Conservation (phyloP, 2,888 invertebrate genomes). For the Athripsodes cinereus region DNA sequence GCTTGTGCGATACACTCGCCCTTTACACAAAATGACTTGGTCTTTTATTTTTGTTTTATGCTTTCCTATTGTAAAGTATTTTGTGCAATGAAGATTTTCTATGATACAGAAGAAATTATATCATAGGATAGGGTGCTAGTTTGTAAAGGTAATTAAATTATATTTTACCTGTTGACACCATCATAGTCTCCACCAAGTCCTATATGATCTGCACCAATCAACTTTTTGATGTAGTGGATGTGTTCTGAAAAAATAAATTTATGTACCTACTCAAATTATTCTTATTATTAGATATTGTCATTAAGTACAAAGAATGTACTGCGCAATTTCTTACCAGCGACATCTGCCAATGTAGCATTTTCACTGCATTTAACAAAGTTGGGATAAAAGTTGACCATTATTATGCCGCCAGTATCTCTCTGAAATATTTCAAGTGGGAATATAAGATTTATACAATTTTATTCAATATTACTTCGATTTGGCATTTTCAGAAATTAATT, state of each 20-base stretch:
- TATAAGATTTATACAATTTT: too few relatives aligned
- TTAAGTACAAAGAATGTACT: neutral
- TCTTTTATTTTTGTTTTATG: too few relatives aligned
- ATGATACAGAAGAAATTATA: too few relatives aligned
- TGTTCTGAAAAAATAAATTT: constrained; percentile 42
- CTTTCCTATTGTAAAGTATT: too few relatives aligned
- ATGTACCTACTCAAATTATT: neutral
- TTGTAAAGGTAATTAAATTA: too few relatives aligned
- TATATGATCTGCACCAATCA: constrained; percentile 56
- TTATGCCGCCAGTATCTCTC: constrained; percentile 62
- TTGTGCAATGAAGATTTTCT: too few relatives aligned
- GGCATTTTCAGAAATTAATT: too few relatives aligned
- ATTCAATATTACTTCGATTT: too few relatives aligned
- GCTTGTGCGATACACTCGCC: too few relatives aligned
- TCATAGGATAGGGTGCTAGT: too few relatives aligned
- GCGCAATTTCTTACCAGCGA: constrained; percentile 52
- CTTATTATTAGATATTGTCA: neutral
- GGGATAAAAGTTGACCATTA: constrained; percentile 71
- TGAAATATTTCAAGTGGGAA: too few relatives aligned
- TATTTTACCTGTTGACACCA: constrained; percentile 59
- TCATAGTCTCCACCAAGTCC: constrained; percentile 60
- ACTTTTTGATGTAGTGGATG: constrained; percentile 55
- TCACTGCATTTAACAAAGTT: constrained; percentile 52
- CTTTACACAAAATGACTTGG: too few relatives aligned
- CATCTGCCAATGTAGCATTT: constrained; percentile 58